Evolutionary conservation across 2,113 vertebrate genomes (phyloP).

Genomic region (Tetrao urogallus): DNA sequence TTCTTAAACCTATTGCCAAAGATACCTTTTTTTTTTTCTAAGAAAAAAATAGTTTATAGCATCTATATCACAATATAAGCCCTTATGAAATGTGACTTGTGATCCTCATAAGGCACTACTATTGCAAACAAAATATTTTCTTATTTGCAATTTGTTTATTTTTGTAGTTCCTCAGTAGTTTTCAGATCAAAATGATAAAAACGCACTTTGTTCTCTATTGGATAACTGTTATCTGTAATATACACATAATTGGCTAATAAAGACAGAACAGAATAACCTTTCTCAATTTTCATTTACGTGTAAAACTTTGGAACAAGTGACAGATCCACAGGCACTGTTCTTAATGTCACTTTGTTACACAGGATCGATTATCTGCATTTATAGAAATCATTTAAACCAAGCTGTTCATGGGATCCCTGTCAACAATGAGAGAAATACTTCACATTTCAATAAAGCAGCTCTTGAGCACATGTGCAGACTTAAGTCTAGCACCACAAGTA

Average conservation of each 20-base stretch:
- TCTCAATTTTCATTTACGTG: neutral
- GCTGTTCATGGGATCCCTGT: neutral
- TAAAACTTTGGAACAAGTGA: slow-evolving; percentile 2
- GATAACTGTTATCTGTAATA: slow-evolving; percentile 3
- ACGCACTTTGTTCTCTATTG: neutral
- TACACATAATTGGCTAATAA: slow-evolving; percentile 31
- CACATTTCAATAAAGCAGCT: neutral
- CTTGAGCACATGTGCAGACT: neutral
- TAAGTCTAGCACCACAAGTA: neutral
- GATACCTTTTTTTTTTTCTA: neutral
- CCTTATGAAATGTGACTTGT: neutral
- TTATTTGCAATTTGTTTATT: neutral
- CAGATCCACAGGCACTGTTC: neutral
- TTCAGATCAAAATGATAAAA: slow-evolving; percentile 1
- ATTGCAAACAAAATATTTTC: neutral
- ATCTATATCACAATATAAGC: neutral
- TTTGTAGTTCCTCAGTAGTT: neutral
- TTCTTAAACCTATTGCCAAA: neutral
- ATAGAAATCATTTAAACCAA: neutral
- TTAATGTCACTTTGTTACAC: neutral
- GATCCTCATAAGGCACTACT: neutral
- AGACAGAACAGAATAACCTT: slow-evolving; percentile 1
- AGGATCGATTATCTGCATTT: slow-evolving; percentile 10
- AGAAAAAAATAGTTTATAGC: neutral
- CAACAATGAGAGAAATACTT: neutral